A percentile compares a stretch with the other conserved stretches of the same genome.
These are phyloP conservation scores for Pipa parva DNA, from an alignment of 2,113 vertebrate genomes.

Conservation along the genomic window DNA sequence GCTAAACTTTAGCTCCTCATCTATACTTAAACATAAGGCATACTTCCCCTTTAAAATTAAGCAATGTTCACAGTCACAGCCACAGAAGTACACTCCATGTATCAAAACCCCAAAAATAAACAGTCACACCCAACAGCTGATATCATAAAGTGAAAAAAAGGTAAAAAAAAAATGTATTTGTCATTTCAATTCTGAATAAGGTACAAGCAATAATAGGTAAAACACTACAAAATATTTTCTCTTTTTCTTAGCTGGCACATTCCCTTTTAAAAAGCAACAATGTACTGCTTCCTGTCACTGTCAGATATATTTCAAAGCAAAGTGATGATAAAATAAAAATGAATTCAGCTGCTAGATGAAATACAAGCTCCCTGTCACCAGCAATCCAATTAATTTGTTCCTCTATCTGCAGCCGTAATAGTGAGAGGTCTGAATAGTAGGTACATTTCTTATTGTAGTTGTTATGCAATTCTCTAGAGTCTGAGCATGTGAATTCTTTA, in stretches of 20 bases:
- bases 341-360: constrained; percentile 3
- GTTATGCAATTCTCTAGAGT: neutral
- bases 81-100: too few species aligned
- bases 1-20: too few species aligned
- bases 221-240: neutral
- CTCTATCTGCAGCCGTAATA: neutral
- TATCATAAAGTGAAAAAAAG: too few species aligned
- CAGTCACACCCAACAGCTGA: too few species aligned
- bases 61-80: too few species aligned
- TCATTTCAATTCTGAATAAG: neutral
- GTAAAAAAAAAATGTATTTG: too few species aligned
- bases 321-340: constrained; percentile 5
- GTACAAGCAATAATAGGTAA: neutral
- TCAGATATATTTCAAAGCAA: neutral
- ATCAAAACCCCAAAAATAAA: too few species aligned
- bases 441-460: constrained; percentile 17
- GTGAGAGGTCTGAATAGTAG: constrained; percentile 11
- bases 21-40: too few species aligned
- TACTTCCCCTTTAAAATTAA: too few species aligned
- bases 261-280: neutral
- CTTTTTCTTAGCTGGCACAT: neutral
- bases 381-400: constrained; percentile 8
- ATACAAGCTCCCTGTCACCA: constrained; percentile 4
- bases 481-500: constrained; percentile 14
- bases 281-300: neutral